Evolutionary conservation across 2,888 invertebrate genomes (phyloP).

Genomic region (Hipparchia semele): DNA sequence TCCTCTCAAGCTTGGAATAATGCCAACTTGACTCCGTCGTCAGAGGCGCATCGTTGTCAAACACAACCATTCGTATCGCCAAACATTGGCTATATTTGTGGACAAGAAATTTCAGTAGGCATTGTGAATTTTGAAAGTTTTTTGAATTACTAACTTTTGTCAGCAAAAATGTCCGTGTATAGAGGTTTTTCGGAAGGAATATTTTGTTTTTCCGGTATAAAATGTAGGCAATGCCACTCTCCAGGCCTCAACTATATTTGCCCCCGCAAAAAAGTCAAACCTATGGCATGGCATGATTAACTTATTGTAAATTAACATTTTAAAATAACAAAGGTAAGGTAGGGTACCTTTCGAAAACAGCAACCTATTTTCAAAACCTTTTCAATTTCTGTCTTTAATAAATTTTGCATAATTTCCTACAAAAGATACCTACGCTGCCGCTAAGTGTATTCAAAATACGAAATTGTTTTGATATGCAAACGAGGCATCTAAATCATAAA

Average conservation of each 20-base stretch:
- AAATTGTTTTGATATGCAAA: conserved; percentile 53
- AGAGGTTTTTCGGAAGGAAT: not conserved
- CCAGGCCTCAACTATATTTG: too few species aligned
- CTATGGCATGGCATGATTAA: too few species aligned
- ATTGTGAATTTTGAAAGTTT: not conserved
- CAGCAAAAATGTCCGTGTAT: too few species aligned
- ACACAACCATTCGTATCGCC: conserved; percentile 53
- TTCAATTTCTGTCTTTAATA: not conserved
- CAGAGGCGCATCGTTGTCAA: conserved; percentile 63
- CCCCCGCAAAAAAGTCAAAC: too few species aligned
- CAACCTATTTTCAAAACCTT: not conserved
- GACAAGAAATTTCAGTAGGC: conserved; percentile 21
- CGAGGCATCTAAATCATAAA: conserved; percentile 19
- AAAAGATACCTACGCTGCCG: conserved; percentile 1
- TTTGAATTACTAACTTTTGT: too few species aligned
- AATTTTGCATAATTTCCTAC: conserved; percentile 15
- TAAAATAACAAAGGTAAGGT: not conserved
- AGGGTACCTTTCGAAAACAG: not conserved
- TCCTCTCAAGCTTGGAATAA: conserved; percentile 66
- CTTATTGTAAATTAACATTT: too few species aligned
- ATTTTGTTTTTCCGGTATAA: not conserved
- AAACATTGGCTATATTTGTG: conserved; percentile 22
- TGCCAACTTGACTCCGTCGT: conserved; percentile 65
- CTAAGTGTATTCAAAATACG: conserved; percentile 50
- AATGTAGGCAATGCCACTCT: too few species aligned